Base-by-base conservation (phyloP, 2,797 vertebrate genomes). In the Leptoclinus maculatus region DNA sequence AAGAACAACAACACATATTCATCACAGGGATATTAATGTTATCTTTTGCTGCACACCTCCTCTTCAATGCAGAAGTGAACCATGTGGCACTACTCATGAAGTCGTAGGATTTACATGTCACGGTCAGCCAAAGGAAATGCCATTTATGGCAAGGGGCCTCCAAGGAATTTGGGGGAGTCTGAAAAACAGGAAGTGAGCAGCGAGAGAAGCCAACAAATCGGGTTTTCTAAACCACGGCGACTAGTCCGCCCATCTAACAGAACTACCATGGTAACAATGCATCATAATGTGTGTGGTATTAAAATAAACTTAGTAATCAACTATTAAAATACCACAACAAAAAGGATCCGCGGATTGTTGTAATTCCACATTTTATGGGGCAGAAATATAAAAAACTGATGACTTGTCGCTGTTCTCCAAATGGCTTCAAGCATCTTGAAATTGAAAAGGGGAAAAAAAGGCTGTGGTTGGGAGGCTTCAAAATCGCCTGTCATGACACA, bases 111-210 rank as follows among this genome's bases (percentile, higher is more conserved):
- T 69, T 83, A 72, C 16, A 68, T 57, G 21, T 58, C 29, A 41
- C 66, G 59, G 12, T 76, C 51, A 54, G 68, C 64, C 64, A 81
- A 82, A 85, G 77, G 74, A 91, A 87, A 87, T 34, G 9, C 75
- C 76, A 82, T 80, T 66, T 53, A 84, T 83, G 60, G 58, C n/a
- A 45, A 87, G 75, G 59, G 81, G 81, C 81, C 86, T 76, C 74
- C 3, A 14, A 76, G 81, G 85, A 84, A 86, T 86, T 87, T 78
- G 43, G 58, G 72, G 27, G 57, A 77, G 80, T 59, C 27, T 62
- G 29, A 86, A 84, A 89, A 85, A 90, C 88, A 91, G 88, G 89
- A 92, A 88, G 80, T 43, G 49, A 87, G 66, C 49, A 53, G 67
- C 13, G 4, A 9, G n/a, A 74, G 36, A 76, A 21, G 75, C 75